These are phyloP conservation scores for Euwallacea fornicatus DNA, from an alignment of 1,140 invertebrate species.

Conservation along the genomic window DNA sequence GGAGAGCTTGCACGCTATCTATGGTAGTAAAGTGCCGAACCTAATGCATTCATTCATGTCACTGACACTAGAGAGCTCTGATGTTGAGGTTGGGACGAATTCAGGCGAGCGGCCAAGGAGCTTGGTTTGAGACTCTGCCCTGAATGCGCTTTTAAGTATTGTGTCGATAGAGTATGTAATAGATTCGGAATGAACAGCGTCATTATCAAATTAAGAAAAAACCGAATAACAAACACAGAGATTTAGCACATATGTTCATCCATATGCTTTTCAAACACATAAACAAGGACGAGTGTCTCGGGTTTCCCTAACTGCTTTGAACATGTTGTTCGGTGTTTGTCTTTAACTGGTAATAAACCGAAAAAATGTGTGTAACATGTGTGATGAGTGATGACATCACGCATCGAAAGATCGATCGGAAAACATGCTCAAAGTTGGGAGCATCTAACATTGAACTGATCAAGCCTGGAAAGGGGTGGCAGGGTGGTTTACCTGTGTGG, in stretches of 20 bases:
- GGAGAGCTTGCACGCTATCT: conserved; percentile 17
- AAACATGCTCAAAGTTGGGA: conserved; percentile 43
- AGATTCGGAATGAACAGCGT: no score
- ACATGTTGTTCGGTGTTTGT: conserved; percentile 34
- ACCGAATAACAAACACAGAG: no score
- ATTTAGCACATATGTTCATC: no score
- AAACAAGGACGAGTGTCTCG: not conserved
- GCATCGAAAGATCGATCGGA: conserved; percentile 22
- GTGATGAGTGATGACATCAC: not conserved
- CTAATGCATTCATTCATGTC: no score
- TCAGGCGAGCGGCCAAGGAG: not conserved
- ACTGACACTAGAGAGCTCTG: no score
- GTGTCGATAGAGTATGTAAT: no score
- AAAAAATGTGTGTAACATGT: conserved; percentile 19
- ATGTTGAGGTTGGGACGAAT: no score
- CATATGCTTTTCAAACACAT: no score
- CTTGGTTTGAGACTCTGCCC: no score
- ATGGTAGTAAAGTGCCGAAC: not conserved
- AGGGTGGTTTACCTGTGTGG: conserved; percentile 52
- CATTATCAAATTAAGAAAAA: no score
- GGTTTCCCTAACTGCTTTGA: conserved; percentile 36
- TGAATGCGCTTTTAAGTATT: no score
- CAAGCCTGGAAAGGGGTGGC: not conserved
- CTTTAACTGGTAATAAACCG: no score
- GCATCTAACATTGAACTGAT: not conserved